phyloP scores from a whole-genome alignment of 2,888 invertebrate genomes.

The Drosophila atripex region DNA sequence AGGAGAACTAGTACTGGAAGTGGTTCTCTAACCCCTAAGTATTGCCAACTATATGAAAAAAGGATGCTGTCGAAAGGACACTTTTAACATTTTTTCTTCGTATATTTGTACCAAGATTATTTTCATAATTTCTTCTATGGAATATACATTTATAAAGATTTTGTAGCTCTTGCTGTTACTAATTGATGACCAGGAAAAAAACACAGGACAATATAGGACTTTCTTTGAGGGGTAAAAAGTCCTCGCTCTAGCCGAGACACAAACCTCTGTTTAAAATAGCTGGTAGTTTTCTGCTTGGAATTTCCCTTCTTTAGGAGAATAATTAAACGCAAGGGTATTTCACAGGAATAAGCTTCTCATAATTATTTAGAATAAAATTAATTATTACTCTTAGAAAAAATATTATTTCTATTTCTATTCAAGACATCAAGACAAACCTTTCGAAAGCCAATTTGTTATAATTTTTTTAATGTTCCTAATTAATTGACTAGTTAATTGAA shows the following conservation, averaged over 20 bases:
- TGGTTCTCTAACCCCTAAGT: conserved; percentile 4
- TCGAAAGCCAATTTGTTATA: not conserved
- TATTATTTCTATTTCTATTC: not conserved
- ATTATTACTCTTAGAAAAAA: not conserved
- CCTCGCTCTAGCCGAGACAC: not conserved
- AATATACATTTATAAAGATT: not conserved
- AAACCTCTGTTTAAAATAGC: not conserved
- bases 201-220: too few species aligned
- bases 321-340: too few species aligned
- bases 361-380: not conserved
- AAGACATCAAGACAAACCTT: conserved; percentile 11
- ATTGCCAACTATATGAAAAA: conserved; percentile 51
- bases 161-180: not conserved
- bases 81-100: not conserved
- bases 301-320: not conserved
- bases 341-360: too few species aligned
- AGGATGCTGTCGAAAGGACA: conserved; percentile 1
- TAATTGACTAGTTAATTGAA: conserved; percentile 15
- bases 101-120: not conserved
- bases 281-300: not conserved
- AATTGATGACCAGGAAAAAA: not conserved
- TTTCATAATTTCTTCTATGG: not conserved
- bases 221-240: not conserved
- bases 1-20: conserved; percentile 36
- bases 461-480: not conserved